phyloP scores from a whole-genome alignment of 2,888 invertebrate species.

The Agrochola litura region DNA sequence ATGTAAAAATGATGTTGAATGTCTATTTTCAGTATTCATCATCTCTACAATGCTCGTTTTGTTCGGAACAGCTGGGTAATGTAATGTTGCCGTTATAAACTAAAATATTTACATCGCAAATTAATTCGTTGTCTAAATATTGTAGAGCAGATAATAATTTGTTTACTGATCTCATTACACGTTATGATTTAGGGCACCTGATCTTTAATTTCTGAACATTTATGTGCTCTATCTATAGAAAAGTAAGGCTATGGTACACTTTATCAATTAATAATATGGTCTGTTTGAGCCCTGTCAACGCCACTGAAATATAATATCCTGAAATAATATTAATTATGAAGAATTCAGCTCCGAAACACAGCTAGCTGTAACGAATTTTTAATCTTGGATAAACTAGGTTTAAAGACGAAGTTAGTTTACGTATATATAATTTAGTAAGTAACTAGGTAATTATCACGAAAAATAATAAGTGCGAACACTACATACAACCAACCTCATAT shows the following conservation, averaged over 20 bases:
- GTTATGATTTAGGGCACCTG: slow-evolving; percentile 29
- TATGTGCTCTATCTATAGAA: background rate
- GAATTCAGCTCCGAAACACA: background rate
- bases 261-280: background rate
- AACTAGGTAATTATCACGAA: background rate
- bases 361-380: background rate
- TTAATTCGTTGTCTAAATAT: slow-evolving; percentile 64
- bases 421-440: background rate
- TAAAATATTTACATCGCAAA: slow-evolving; percentile 65
- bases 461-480: background rate
- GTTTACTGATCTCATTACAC: slow-evolving; percentile 39
- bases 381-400: background rate
- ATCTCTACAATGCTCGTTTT: slow-evolving; percentile 37
- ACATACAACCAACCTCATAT: slow-evolving; percentile 1
- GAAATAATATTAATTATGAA: background rate
- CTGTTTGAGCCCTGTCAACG: too few relatives aligned
- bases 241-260: background rate
- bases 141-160: slow-evolving; percentile 41
- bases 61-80: slow-evolving; percentile 48
- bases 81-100: slow-evolving; percentile 34
- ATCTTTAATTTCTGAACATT: slow-evolving; percentile 6
- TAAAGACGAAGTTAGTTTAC: background rate
- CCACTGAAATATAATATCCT: background rate
- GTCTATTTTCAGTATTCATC: slow-evolving; percentile 57
- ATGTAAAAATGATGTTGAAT: slow-evolving; percentile 52